phyloP scores from a whole-genome alignment of 2,113 vertebrate genomes.

The Hyperopisus bebe region DNA sequence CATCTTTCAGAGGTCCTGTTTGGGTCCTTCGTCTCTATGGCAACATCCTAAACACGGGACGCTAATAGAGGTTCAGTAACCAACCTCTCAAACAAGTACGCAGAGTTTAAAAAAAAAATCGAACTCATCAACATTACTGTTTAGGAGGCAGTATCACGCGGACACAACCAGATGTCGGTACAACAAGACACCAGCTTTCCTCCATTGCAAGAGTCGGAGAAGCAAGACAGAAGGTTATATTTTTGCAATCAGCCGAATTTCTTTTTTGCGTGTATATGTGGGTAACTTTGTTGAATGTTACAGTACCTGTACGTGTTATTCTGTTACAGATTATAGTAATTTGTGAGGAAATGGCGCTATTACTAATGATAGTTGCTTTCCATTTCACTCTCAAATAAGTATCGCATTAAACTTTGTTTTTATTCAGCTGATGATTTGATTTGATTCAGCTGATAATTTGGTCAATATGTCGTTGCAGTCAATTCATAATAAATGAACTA shows the following conservation, averaged over 20 bases:
- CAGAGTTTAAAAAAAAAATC: not conserved
- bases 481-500: not conserved
- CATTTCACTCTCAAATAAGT: not conserved
- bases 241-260: not conserved
- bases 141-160: not conserved
- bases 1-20: constrained; percentile 35
- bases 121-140: not conserved
- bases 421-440: not conserved
- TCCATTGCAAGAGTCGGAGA: constrained; percentile 29
- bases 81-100: not conserved
- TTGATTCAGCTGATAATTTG: not conserved
- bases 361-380: not conserved
- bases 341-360: not conserved
- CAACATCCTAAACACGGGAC: constrained; percentile 41
- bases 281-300: not conserved
- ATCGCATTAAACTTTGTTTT: not conserved
- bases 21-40: constrained; percentile 46
- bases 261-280: not conserved
- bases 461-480: not conserved
- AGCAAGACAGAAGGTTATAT: constrained; percentile 32
- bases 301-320: not conserved
- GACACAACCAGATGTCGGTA: constrained; percentile 38
- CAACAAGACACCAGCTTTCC: constrained; percentile 38
- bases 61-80: not conserved
- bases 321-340: not conserved